Conservation (phyloP, 2,113 vertebrate genomes). For the Sigmodon hispidus region DNA sequence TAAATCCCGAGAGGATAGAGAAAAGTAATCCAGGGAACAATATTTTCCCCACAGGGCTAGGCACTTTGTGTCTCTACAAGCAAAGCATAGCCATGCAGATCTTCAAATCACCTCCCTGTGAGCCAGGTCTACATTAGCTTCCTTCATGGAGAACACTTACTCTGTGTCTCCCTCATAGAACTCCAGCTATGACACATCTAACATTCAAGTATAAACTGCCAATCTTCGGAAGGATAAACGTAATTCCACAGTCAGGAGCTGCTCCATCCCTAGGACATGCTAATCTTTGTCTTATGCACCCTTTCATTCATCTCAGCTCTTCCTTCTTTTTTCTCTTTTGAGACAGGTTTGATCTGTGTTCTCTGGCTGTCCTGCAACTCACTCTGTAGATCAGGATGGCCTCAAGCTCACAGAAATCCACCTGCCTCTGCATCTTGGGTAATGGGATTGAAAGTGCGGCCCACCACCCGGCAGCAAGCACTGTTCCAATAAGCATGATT, state of each 20-base stretch:
- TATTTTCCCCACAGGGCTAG: neutral
- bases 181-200: neutral
- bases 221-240: neutral
- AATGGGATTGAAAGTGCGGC: neutral
- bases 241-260: neutral
- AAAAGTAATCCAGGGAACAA: neutral
- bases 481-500: neutral
- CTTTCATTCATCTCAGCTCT: neutral
- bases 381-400: neutral
- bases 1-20: neutral
- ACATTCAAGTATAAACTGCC: neutral
- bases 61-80: no score
- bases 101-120: rapidly evolving
- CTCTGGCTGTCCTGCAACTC: neutral
- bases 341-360: neutral
- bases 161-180: neutral
- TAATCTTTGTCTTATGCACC: neutral
- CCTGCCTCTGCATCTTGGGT: neutral
- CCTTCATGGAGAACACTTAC: neutral
- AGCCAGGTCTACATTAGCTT: neutral
- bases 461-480: neutral
- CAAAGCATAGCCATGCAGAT: rapidly evolving
- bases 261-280: neutral
- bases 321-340: neutral
- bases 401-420: neutral